These are phyloP conservation scores for Microplitis mediator DNA, from an alignment of 1,140 invertebrate species.

Conservation along the genomic window DNA sequence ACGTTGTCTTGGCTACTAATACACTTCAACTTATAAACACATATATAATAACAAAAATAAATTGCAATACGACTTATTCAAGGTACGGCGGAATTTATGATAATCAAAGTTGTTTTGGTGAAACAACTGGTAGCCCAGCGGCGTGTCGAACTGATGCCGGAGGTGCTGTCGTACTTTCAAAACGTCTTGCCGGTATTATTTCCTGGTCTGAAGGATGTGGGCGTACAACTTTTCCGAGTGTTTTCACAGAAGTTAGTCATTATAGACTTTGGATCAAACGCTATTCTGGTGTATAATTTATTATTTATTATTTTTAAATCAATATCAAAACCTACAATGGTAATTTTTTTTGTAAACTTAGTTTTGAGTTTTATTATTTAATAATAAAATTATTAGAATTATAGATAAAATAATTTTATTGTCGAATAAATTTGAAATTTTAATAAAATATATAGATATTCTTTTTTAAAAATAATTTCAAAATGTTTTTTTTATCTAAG, in stretches of 20 bases:
- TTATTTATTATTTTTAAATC: too few relatives aligned
- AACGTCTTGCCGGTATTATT: not conserved
- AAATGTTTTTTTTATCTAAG: too few relatives aligned
- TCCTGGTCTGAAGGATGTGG: constrained; percentile 3
- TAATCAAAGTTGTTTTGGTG: not conserved
- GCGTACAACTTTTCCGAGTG: not conserved
- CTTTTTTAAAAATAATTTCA: too few relatives aligned
- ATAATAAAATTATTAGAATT: too few relatives aligned
- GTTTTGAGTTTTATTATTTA: too few relatives aligned
- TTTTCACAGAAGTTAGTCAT: not conserved
- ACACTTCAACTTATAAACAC: not conserved
- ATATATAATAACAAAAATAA: not conserved
- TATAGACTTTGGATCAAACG: constrained; percentile 1
- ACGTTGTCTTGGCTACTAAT: not conserved
- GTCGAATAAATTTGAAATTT: too few relatives aligned
- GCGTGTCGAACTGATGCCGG: not conserved
- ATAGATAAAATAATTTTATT: too few relatives aligned
- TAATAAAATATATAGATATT: too few relatives aligned
- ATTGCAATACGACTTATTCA: not conserved
- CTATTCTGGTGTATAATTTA: not conserved
- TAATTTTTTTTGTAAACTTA: too few relatives aligned
- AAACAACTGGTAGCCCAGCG: not conserved
- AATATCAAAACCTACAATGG: too few relatives aligned
- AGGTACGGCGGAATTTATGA: not conserved
- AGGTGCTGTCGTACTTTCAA: not conserved